These are phyloP conservation scores for Cacatua alba DNA, from an alignment of 2,113 vertebrate genomes.

Conservation along the genomic window DNA sequence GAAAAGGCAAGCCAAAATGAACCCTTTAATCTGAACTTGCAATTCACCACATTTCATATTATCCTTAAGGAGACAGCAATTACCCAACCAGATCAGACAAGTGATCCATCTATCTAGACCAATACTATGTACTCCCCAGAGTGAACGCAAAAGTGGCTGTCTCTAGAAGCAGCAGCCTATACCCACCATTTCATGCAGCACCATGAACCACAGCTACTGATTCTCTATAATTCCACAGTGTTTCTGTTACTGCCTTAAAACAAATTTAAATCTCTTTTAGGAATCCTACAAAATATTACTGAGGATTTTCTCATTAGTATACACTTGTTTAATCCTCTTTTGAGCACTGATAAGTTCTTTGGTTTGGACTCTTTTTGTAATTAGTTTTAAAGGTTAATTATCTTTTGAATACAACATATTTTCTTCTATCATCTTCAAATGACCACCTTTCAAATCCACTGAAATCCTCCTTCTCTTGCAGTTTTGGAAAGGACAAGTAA, in stretches of 20 bases:
- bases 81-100: neutral
- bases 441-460: conserved; percentile 23
- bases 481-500: neutral
- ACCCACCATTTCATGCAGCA: neutral
- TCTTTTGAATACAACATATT: conserved; percentile 21
- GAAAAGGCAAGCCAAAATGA: neutral
- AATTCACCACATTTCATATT: neutral
- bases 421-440: neutral
- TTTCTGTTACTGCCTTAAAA: neutral
- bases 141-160: neutral
- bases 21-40: neutral
- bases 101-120: neutral
- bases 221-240: neutral
- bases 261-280: neutral
- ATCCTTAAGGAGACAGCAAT: neutral
- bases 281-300: conserved; percentile 11
- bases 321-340: conserved; percentile 39
- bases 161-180: neutral
- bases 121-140: neutral
- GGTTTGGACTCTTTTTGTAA: conserved; percentile 30
- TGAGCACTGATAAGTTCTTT: conserved; percentile 16
- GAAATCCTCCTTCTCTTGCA: neutral
- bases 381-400: conserved; percentile 59
- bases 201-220: neutral
- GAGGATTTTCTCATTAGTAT: conserved; percentile 33